Base-by-base conservation (phyloP, 1,140 invertebrate genomes). In the Cydia splendana region DNA sequence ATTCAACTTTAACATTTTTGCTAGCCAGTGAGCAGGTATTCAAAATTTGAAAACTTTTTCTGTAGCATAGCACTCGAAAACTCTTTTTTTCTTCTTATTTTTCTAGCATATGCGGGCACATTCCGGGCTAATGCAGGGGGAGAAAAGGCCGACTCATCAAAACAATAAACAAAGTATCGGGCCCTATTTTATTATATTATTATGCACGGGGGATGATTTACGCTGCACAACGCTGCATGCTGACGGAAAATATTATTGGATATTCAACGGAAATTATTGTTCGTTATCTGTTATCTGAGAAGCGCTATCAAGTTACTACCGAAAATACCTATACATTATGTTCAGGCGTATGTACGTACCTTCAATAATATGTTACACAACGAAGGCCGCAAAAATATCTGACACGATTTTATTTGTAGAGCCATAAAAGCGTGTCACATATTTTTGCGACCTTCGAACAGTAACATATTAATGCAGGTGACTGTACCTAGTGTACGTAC, bases 151-250 rank as follows among this genome's bases (percentile, higher is more conserved):
- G 84, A 91, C 85, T 94, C 93, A 94, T 94, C 93, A 94, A 93
- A 94, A 94, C 91, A 94, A 92, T 94, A 94, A 94, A 94, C 93
- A 94, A 92, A 93, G 88, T 91, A 93, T 91, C 89, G 85, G 84
- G 81, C 84, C 89, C 88, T 82, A 90, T 91, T 93, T 91, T 91
- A 91, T 92, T 91, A 91, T 88, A 84, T 91, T 91, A 93, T 93
- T 91, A 93, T 93, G 89, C 91, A 91, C 83, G 81, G 81, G 82
- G 83, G 83, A 93, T 93, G 90, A 91, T 93, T 93, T 93, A 93
- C 90, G 87, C 86, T 87, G 87, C 87, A 90, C 85, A 88, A 82
- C 75, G 45, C 53, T 79, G 80, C 81, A 74, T 57, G 65, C 45
- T 78, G 74, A 78, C 65, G 20, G 62, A 76, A 24, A 57, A 73